phyloP scores from a whole-genome alignment of 2,113 vertebrate species.

The Hippopotamus amphibius region DNA sequence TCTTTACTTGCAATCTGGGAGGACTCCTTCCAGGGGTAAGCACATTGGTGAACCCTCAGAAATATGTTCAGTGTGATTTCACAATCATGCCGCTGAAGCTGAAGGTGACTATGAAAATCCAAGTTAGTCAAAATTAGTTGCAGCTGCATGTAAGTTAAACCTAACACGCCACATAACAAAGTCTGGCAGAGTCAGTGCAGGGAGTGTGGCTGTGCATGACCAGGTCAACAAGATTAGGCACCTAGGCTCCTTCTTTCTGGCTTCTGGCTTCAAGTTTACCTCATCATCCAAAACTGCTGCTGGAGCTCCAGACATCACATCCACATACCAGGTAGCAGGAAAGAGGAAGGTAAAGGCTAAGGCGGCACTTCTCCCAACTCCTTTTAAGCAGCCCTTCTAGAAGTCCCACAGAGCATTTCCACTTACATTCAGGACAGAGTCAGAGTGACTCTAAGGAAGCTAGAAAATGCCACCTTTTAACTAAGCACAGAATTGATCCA shows the following conservation, averaged over 20 bases:
- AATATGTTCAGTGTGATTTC: background rate
- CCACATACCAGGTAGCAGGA: background rate
- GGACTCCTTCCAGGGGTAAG: background rate
- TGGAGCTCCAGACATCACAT: background rate
- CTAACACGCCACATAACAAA: background rate
- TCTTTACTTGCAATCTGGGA: background rate
- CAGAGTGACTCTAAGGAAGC: background rate
- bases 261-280: background rate
- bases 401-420: background rate
- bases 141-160: background rate
- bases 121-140: background rate
- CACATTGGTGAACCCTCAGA: background rate
- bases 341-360: background rate
- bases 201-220: background rate
- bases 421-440: background rate
- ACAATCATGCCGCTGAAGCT: background rate
- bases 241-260: background rate
- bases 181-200: background rate
- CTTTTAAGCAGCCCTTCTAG: background rate
- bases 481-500: background rate
- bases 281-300: background rate
- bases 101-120: background rate
- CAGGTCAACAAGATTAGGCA: background rate
- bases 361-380: background rate
- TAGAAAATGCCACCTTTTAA: conserved; percentile 9